Conservation (phyloP, 2,113 vertebrate species). For the Scatophagus argus region DNA sequence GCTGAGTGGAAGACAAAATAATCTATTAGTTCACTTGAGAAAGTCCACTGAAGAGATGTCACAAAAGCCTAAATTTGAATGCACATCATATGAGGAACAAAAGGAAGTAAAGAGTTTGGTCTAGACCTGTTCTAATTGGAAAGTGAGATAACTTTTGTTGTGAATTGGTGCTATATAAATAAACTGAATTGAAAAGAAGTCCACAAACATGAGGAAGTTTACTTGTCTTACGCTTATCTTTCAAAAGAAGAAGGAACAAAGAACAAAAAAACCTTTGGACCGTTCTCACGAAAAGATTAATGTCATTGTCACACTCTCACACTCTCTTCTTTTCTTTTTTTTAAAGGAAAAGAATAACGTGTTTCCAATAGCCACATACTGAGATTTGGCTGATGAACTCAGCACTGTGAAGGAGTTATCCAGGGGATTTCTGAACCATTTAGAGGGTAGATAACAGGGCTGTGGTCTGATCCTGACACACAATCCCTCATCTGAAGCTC, state of each 20-base stretch:
- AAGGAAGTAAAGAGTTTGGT: constrained; percentile 10
- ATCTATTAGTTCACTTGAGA: not conserved
- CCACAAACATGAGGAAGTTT: constrained; percentile 20
- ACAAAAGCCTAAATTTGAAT: not conserved
- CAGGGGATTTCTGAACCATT: constrained; percentile 51
- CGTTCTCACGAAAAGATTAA: not conserved
- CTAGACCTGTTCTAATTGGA: no score
- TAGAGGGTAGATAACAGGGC: not conserved
- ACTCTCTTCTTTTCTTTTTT: no score
- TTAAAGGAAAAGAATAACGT: no score
- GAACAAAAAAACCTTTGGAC: not conserved
- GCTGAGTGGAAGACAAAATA: constrained; percentile 39
- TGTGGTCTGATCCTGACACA: constrained; percentile 15
- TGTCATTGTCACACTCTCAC: not conserved
- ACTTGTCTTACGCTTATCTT: not conserved
- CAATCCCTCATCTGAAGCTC: not conserved
- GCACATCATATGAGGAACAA: not conserved
- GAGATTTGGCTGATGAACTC: not conserved
- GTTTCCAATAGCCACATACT: no score
- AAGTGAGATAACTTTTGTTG: no score
- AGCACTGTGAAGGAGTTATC: not conserved
- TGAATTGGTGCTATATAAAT: no score
- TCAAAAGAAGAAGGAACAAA: not conserved
- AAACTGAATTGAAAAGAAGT: not conserved
- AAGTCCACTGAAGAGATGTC: not conserved